These are phyloP conservation scores for Metridium senile DNA, from an alignment of 92 coral and sea anemone genomes.

Conservation along the genomic window DNA sequence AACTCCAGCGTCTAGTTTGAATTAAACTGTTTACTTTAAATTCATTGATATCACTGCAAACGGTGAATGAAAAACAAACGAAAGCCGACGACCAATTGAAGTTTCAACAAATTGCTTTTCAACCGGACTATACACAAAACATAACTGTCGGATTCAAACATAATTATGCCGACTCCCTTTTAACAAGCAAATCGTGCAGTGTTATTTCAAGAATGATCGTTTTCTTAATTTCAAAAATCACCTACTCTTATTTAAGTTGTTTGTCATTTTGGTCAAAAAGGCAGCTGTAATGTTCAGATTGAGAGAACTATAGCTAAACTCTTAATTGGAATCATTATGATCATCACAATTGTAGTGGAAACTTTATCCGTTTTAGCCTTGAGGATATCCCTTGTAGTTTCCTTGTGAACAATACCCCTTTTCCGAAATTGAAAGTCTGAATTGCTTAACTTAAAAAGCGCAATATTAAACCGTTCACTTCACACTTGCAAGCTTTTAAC, in stretches of 20 bases:
- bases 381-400: background rate
- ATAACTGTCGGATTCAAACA: background rate
- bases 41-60: conserved; percentile 4
- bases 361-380: background rate
- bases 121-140: background rate
- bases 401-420: background rate
- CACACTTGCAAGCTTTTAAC: background rate
- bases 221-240: background rate
- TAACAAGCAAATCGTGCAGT: too few relatives aligned
- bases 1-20: too few relatives aligned
- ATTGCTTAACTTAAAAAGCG: background rate
- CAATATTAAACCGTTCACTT: background rate
- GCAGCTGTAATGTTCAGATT: too few relatives aligned
- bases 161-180: too few relatives aligned
- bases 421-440: background rate
- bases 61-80: background rate
- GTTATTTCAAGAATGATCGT: background rate
- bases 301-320: background rate
- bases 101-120: background rate
- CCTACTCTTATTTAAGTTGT: background rate
- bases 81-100: background rate
- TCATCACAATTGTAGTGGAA: too few relatives aligned
- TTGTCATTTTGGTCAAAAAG: background rate
- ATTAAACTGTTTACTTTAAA: conserved; percentile 9
- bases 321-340: background rate